A percentile compares a stretch with the other conserved stretches of the same genome.
phyloP scores from a whole-genome alignment of 2,888 invertebrate species.

The Aporophyla nigra region DNA sequence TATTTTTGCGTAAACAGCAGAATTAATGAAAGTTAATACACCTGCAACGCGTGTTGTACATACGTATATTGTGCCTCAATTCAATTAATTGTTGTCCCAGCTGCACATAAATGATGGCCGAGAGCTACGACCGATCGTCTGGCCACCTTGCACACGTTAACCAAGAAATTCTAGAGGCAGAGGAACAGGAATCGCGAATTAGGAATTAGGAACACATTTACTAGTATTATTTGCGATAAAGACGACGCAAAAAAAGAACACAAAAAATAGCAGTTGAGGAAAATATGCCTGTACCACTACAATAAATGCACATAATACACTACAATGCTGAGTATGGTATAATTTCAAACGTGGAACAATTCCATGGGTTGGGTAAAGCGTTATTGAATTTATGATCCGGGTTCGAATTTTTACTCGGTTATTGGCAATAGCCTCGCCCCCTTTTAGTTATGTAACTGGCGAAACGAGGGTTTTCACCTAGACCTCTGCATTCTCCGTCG shows the following conservation, averaged over 20 bases:
- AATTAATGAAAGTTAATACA: background rate
- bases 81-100: conserved; percentile 5
- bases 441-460: background rate
- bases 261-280: background rate
- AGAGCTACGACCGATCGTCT: background rate
- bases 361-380: background rate
- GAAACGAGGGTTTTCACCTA: too few relatives aligned
- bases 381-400: too few relatives aligned
- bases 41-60: background rate
- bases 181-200: background rate
- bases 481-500: background rate
- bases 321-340: background rate
- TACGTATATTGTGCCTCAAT: conserved; percentile 2
- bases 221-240: background rate
- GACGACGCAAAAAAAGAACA: background rate
- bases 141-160: background rate
- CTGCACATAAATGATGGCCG: background rate
- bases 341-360: background rate
- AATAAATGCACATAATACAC: too few relatives aligned
- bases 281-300: background rate
- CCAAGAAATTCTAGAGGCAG: background rate
- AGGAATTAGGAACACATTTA: background rate
- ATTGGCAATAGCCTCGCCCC: background rate
- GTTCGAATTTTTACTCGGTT: background rate
- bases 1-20: conserved; percentile 38